These are phyloP conservation scores for Auanema freiburgensis DNA, from an alignment of 2,888 invertebrate species.

Conservation along the genomic window DNA sequence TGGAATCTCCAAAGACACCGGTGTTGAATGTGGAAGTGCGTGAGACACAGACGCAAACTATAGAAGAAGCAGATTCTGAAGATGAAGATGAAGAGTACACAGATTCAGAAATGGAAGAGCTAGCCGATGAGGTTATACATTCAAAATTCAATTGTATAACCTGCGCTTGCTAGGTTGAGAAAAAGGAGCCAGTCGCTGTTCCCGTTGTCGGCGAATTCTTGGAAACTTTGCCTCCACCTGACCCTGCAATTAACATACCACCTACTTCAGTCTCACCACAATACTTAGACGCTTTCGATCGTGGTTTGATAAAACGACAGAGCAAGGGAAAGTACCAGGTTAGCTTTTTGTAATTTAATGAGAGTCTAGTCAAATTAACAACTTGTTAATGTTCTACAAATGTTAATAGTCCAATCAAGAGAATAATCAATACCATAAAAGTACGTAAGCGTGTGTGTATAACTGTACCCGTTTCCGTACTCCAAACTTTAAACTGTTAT, in stretches of 20 bases:
- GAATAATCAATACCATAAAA: neutral
- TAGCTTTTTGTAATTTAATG: slow-evolving; percentile 1
- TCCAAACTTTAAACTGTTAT: neutral
- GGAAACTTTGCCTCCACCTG: slow-evolving; percentile 38
- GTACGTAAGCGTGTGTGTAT: no score
- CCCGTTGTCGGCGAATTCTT: slow-evolving; percentile 15
- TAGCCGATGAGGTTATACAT: slow-evolving; percentile 55
- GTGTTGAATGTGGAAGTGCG: slow-evolving; percentile 15
- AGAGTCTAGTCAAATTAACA: neutral
- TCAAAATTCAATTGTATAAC: neutral
- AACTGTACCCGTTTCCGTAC: no score
- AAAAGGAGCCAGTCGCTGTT: slow-evolving; percentile 27
- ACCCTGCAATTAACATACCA: slow-evolving; percentile 23
- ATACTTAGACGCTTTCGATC: slow-evolving; percentile 57
- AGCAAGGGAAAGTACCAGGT: slow-evolving; percentile 64
- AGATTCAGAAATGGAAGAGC: slow-evolving; percentile 61
- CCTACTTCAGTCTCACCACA: slow-evolving; percentile 28
- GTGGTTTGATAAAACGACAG: slow-evolving; percentile 60
- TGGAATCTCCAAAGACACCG: slow-evolving; percentile 23
- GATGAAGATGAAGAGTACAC: slow-evolving; percentile 58
- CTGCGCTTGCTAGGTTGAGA: slow-evolving; percentile 13
- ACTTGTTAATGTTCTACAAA: neutral
- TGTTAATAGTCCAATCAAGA: neutral
- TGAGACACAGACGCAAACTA: neutral
- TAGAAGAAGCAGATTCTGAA: slow-evolving; percentile 11